Conservation (phyloP, 2,113 vertebrate species). For the Podarcis cretensis region DNA sequence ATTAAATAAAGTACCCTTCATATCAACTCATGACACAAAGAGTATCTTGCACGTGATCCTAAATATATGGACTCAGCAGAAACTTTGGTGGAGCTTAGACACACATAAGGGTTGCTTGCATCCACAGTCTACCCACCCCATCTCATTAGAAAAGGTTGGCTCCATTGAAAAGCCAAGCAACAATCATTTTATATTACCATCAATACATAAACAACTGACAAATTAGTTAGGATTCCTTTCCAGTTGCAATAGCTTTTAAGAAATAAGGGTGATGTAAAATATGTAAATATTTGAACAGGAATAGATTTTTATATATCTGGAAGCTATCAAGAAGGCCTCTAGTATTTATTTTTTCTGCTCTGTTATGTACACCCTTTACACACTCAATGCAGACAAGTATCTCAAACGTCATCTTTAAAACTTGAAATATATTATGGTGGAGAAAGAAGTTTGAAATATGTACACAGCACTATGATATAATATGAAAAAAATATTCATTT, state of each 20-base stretch:
- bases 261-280: background rate
- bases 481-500: background rate
- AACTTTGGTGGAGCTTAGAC: background rate
- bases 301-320: fast-evolving
- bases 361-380: background rate
- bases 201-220: background rate
- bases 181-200: background rate
- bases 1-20: fast-evolving
- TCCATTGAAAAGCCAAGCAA: background rate
- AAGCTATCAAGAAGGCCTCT: background rate
- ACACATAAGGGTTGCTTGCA: background rate
- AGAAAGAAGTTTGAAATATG: background rate
- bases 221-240: background rate
- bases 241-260: conserved; percentile 8
- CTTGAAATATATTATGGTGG: background rate
- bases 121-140: background rate
- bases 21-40: background rate
- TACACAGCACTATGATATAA: background rate
- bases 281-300: background rate
- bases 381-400: background rate
- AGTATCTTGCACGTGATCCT: background rate
- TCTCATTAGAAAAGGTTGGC: background rate
- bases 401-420: background rate
- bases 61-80: background rate
- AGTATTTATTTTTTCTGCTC: background rate